These are phyloP conservation scores for Crax fasciolata DNA, from an alignment of 2,797 vertebrate species.

Conservation along the genomic window DNA sequence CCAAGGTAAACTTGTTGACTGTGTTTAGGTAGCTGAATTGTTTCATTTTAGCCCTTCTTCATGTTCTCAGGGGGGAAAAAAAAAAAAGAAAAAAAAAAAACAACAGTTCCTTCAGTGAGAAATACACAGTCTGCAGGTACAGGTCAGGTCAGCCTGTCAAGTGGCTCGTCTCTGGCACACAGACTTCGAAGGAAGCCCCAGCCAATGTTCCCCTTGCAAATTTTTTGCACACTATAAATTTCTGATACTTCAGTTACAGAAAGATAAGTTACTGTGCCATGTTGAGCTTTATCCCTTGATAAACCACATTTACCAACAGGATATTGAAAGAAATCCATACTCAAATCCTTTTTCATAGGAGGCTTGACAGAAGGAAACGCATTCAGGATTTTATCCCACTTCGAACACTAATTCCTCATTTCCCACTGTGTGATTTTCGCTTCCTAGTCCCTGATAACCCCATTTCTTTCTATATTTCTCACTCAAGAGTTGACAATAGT, in stretches of 20 bases:
- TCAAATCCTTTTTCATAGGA: background rate
- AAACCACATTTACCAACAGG: background rate
- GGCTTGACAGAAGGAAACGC: background rate
- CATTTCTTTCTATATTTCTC: background rate
- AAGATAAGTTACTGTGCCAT: background rate
- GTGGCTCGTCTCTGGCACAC: background rate
- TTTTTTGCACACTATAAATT: background rate
- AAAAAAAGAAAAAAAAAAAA: background rate
- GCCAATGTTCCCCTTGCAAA: background rate
- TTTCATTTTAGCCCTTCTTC: background rate
- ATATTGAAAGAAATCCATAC: background rate
- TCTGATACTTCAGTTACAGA: background rate
- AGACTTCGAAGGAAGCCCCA: background rate
- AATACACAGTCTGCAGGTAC: background rate
- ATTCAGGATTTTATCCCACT: background rate
- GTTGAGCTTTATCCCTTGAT: background rate
- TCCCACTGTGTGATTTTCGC: background rate
- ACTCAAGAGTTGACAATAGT: fast-evolving
- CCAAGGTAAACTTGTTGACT: background rate
- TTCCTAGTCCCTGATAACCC: background rate
- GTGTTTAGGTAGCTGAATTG: background rate
- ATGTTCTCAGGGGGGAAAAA: background rate
- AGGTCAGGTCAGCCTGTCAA: background rate
- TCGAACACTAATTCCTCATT: background rate
- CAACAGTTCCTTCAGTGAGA: background rate